A percentile compares a stretch with the other conserved stretches of the same genome.
Evolutionary conservation across 2,113 vertebrate species (phyloP).

Genomic region (Calidris pugnax): DNA sequence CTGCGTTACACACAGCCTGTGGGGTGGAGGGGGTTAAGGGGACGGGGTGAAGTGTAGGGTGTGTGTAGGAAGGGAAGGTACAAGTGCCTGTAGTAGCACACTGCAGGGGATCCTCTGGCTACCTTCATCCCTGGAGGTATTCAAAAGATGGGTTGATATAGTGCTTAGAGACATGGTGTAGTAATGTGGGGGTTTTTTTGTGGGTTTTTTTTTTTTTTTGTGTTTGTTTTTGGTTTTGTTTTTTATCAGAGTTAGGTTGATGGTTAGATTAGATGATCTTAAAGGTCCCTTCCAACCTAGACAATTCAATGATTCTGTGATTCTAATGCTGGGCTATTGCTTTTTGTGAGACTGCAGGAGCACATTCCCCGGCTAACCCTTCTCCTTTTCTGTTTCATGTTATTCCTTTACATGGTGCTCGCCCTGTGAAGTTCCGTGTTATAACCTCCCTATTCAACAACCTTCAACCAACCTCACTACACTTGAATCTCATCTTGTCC

Average conservation of each 20-base stretch:
- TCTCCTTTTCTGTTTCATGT: neutral
- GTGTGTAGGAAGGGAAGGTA: neutral
- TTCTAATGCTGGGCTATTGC: neutral
- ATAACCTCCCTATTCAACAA: neutral
- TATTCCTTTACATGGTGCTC: neutral
- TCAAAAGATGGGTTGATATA: too few relatives aligned
- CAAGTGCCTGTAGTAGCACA: too few relatives aligned
- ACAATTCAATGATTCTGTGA: too few relatives aligned
- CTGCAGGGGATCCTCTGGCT: neutral
- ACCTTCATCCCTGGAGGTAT: too few relatives aligned
- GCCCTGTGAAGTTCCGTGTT: neutral
- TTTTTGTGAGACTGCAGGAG: neutral
- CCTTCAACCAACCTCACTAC: neutral
- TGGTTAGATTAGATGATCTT: too few relatives aligned
- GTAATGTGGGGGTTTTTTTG: too few relatives aligned
- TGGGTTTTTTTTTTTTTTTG: too few relatives aligned
- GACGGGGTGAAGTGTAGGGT: rapidly evolving
- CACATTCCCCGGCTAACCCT: neutral
- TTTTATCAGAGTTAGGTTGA: too few relatives aligned
- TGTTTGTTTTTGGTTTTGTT: too few relatives aligned
- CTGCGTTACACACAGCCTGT: neutral
- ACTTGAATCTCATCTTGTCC: neutral
- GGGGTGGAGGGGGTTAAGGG: rapidly evolving
- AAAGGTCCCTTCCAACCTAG: too few relatives aligned
- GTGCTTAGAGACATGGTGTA: too few relatives aligned